Base-by-base conservation (phyloP, 2,888 invertebrate species). In the Diplazon laetatorius region DNA sequence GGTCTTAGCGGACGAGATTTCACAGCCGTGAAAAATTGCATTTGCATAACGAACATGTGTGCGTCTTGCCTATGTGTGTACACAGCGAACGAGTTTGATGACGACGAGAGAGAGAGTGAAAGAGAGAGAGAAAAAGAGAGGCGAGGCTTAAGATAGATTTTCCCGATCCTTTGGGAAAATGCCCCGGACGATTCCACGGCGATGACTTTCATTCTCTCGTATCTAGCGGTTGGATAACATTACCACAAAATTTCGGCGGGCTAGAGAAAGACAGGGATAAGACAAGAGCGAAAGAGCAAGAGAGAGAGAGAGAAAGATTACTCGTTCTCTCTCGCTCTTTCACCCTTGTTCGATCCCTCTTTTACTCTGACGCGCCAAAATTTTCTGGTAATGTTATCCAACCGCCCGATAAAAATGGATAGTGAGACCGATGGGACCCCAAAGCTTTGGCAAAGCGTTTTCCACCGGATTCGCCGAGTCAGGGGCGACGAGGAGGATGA, bases 21-120 rank as follows among this genome's bases (percentile, higher is more conserved):
- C 18, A 22, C 62, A 10, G 42, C 39, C 60, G 25, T 62, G 62
- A 62, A 60, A 52, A 60, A 62, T 70, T 70, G 59, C 39, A 71
- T 62, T 62, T 60, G 50, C 50, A 71, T 71, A 52, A 52, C 25
- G 60, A 50, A 52, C 16, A 62, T 50, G 22, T 60, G 55, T n/a
- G 14, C 30, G 30, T 25, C 0, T 25, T 55, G 9, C 16, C 14
- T 30, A 55, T 8, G 14, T 30, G 6, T 30, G 6, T 30, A 30
- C 6, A 30, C 30, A 30, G 6, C 2, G 30, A 30, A 30, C 2
- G 2, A 30, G 30, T n/a, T n/a, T n/a, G n/a, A n/a, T n/a, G n/a
- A n/a, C n/a, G n/a, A n/a, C n/a, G n/a, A n/a, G n/a, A n/a, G n/a
- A n/a, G n/a, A n/a, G 25, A 1, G 52, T 8, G 37, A 25, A 52